Evolutionary conservation across 2,888 invertebrate species (phyloP).

Genomic region (Ametastegia equiseti): DNA sequence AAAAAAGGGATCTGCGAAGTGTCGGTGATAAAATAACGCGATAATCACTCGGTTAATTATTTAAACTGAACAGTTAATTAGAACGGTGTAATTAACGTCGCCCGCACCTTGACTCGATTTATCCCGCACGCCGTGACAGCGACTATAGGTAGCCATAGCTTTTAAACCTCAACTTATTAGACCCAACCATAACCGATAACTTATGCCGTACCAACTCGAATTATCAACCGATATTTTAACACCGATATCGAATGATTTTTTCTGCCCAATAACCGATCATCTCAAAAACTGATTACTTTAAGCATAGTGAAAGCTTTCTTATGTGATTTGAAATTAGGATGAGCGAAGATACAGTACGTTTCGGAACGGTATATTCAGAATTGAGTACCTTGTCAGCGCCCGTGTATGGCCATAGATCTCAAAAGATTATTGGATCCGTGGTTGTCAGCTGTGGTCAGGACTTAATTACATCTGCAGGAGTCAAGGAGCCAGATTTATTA

Average conservation of each 20-base stretch:
- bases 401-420: not conserved
- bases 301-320: not conserved
- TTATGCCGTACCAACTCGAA: too few species aligned
- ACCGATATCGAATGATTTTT: not conserved
- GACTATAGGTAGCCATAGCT: not conserved
- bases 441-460: constrained; percentile 2
- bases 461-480: not conserved
- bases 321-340: not conserved
- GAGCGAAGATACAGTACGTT: too few species aligned
- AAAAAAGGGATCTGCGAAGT: constrained; percentile 21
- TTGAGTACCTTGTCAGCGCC: not conserved
- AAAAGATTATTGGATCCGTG: not conserved
- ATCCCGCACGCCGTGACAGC: constrained; percentile 4
- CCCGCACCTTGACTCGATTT: constrained; percentile 16
- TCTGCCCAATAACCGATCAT: not conserved
- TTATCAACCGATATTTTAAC: not conserved
- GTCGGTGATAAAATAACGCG: constrained; percentile 43
- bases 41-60: constrained; percentile 38
- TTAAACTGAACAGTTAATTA: constrained; percentile 41
- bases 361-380: not conserved
- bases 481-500: constrained; percentile 16
- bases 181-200: too few species aligned
- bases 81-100: constrained; percentile 32
- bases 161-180: constrained; percentile 23
- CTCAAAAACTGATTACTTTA: not conserved